These are phyloP conservation scores for Rhorus exstirpatorius DNA, from an alignment of 2,888 invertebrate species.

Conservation along the genomic window DNA sequence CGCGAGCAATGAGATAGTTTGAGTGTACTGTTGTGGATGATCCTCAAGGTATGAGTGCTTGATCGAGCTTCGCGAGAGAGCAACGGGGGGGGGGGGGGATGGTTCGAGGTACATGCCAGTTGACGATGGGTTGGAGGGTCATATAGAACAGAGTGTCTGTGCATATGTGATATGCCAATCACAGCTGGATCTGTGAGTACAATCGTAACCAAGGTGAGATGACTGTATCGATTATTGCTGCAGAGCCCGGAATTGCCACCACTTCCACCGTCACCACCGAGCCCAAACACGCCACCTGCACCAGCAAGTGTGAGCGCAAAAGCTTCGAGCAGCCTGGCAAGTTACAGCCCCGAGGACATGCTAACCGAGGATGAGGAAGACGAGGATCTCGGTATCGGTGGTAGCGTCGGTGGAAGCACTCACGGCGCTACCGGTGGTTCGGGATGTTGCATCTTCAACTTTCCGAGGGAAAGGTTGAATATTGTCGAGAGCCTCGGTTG, in stretches of 20 bases:
- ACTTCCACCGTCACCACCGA: constrained; percentile 85
- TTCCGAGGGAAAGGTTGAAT: constrained; percentile 91
- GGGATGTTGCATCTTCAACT: constrained; percentile 86
- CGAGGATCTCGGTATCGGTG: constrained; percentile 77
- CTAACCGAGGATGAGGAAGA: constrained; percentile 87
- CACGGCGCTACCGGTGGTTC: constrained; percentile 40
- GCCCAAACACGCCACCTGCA: constrained; percentile 83
- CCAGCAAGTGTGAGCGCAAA: constrained; percentile 84
- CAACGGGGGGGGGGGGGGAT: constrained; percentile 18
- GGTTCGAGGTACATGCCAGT: constrained; percentile 12
- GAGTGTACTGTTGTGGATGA: constrained; percentile 45
- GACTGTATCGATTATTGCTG: constrained; percentile 68
- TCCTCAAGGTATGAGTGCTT: constrained; percentile 57
- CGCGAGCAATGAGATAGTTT: constrained; percentile 8
- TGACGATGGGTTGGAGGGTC: not conserved
- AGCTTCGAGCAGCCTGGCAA: constrained; percentile 85
- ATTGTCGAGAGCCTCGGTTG: constrained; percentile 92
- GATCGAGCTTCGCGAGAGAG: constrained; percentile 41
- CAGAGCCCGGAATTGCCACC: constrained; percentile 82
- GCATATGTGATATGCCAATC: constrained; percentile 6
- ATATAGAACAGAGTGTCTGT: not conserved
- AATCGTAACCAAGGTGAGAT: constrained; percentile 37
- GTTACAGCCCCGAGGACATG: constrained; percentile 86
- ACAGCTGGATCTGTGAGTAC: not conserved
- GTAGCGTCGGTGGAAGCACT: constrained; percentile 50